Conservation (phyloP, 1,140 invertebrate species). For the Drosophila serrata region DNA sequence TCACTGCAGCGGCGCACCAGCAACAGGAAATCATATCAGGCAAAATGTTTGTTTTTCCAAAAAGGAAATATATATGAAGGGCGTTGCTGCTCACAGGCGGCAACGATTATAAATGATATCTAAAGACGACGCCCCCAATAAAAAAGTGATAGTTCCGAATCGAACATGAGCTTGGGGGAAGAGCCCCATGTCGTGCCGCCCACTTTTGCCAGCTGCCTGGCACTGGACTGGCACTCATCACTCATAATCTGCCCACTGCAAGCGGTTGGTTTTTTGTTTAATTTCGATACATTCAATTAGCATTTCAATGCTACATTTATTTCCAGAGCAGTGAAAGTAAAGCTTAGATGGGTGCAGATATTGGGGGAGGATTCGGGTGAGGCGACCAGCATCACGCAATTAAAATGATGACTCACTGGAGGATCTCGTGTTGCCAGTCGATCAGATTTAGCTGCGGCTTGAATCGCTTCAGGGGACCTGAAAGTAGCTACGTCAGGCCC, state of each 20-base stretch:
- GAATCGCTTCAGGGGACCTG: constrained; percentile 80
- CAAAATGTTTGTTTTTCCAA: constrained; percentile 29
- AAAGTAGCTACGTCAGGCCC: constrained; percentile 28
- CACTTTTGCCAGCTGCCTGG: constrained; percentile 59
- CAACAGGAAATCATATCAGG: constrained; percentile 53
- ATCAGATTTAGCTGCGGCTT: constrained; percentile 77
- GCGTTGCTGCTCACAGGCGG: constrained; percentile 45
- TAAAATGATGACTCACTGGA: constrained; percentile 53
- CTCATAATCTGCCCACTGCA: constrained; percentile 20
- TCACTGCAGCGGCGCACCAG: constrained; percentile 26
- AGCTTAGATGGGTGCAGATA: constrained; percentile 17
- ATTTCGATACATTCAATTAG: constrained; percentile 61
- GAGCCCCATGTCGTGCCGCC: constrained; percentile 40
- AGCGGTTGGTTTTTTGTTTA: constrained; percentile 23
- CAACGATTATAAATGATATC: constrained; percentile 37
- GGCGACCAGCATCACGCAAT: constrained; percentile 56
- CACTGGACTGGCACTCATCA: constrained; percentile 39
- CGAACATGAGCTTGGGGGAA: constrained; percentile 11
- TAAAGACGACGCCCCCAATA: constrained; percentile 47
- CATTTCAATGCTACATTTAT: constrained; percentile 74
- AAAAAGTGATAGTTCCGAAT: constrained; percentile 49
- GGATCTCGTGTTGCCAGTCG: constrained; percentile 79
- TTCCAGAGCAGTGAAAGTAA: constrained; percentile 69
- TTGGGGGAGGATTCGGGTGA: constrained; percentile 7
- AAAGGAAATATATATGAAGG: constrained; percentile 51